Evolutionary conservation across 1,140 invertebrate genomes (phyloP), one percentile per base, ranked within the genome.

Genomic region (Yoshiicerus persimilis): DNA sequence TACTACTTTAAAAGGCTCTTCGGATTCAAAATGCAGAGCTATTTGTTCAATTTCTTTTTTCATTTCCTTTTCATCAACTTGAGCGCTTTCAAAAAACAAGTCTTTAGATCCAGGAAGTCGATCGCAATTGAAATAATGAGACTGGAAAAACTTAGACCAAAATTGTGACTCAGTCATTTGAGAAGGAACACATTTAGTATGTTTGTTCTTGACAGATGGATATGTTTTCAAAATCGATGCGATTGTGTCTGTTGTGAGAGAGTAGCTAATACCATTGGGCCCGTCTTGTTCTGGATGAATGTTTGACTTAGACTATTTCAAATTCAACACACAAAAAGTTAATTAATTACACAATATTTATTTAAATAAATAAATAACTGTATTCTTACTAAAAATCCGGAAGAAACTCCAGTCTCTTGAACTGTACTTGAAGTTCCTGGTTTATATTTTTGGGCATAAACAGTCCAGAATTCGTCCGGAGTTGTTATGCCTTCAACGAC

Each of bases 91-190:
- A 32, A 97, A 96, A 92, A 99, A 99, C 62, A 99, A 93, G 93
- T 99, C 97, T 93, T 97, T 98, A 92, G 93, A 92, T 30, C 95
- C 96, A 89, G 96, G 96, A 36, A 97, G 96, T 85, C 98, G 95
- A 94, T 99, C 99, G 89, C 98, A 95, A 94, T 99, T 98, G 95
- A 99, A 99, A 94, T 99, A 99, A 94, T 99, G 98, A 25, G 98
- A 99, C 92, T 99, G 98, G 93, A 99, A 99, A 93, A 99, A 99
- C 91, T 98, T 97, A 11, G 97, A 98, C 99, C 99, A 99, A 94
- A 99, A 99, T 92, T 99, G 98, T 2, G 96, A 94, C 93, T 99
- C 99, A 0, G 96, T 95, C 95, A 99, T 95, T 94, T 98, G 97
- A 89, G 96, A 94, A 77, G 99, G 99, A 47, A 99, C 99, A 93